Evolutionary conservation across 1,140 invertebrate species (phyloP), one percentile per base, ranked within the genome.

Genomic region (Lordiphosa mommai): DNA sequence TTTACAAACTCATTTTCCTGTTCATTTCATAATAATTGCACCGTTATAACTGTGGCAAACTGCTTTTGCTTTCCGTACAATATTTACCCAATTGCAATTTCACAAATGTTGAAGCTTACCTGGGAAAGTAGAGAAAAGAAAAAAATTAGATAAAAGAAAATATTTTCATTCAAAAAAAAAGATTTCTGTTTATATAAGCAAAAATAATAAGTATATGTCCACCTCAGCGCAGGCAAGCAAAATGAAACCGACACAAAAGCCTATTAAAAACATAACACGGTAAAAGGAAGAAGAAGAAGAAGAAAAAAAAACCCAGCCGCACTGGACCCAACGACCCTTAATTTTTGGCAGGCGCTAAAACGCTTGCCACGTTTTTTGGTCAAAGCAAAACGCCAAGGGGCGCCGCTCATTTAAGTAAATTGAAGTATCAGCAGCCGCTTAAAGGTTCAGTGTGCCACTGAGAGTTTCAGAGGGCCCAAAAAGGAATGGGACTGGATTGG

Each of bases 261-360:
- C 77, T 76, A 84, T 82, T 84, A 80, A 69, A 60, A 63, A 38
- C 10, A 20, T 37, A 38, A 56, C 61, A 53, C 29, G 40, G 17
- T 30, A 37, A 52, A 52, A 40, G 51, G 10, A 48, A 51, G 12
- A 23, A 9, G 33, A 20, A 14, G 20, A 50, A 27, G 32, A 46
- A 53, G 36, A 41, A 52, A 66, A 27, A 41, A 48, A 58, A 47
- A 48, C 27, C 37, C 17, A 32, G 44, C 8, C 34, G 17, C 30
- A 50, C 10, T 27, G 20, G 29, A 40, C 44, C 61, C 36, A 14
- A 46, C 20, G 30, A 56, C 61, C 59, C 50, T 63, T 52, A 59
- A 63, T 57, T 66, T 57, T 57, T 44, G 53, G 67, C 30, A 63
- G 74, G 59, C 69, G 65, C 50, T 51, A 65, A 72, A 79, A 50